Base-by-base conservation (phyloP, 2,888 invertebrate genomes). In the Therioaphis trifolii region DNA sequence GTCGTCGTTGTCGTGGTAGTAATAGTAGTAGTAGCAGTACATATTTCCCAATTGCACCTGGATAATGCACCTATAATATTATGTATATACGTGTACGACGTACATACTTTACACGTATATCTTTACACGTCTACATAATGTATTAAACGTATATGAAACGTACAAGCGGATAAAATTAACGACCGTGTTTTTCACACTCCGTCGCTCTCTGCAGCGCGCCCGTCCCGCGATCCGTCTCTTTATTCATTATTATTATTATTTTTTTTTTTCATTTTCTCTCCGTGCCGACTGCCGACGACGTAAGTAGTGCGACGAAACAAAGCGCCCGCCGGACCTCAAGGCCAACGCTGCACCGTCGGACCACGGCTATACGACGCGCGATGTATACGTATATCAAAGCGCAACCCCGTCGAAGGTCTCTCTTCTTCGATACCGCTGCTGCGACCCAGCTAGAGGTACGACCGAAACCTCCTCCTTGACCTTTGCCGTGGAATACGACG, bases 351-450 rank as follows among this genome's bases (percentile, higher is more conserved):
- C 43, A 24, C 24, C 68, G 46, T 18, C 63, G 77, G n/a, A n/a
- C n/a, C n/a, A 27, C 29, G 63, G 27, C 15, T 43, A 29, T 43
- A 7, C 12, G 61, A n/a, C 4, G 21, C 40, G 35, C n/a, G 21
- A 15, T 2, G 40, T 24, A 35, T 49, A 49, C n/a, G n/a, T n/a
- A n/a, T n/a, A n/a, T n/a, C n/a, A n/a, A n/a, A 15, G 0, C 12
- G 63, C 77, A 63, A 77, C 77, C 77, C 77, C 63, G 46, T 5
- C 29, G 77, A 77, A 77, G 77, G 77, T 63, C 63, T 63, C n/a
- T 4, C 5, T 29, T 35, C 27, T 15, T 11, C 46, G 4, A 2
- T 2, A 35, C n/a, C 40, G 24, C 27, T n/a, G n/a, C 15, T 18
- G n/a, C n/a, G n/a, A n/a, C n/a, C n/a, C n/a, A n/a, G n/a, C n/a